Evolutionary conservation across 2,113 vertebrate species (phyloP), one percentile per base, ranked within the genome.

Genomic region (Verasper variegatus): DNA sequence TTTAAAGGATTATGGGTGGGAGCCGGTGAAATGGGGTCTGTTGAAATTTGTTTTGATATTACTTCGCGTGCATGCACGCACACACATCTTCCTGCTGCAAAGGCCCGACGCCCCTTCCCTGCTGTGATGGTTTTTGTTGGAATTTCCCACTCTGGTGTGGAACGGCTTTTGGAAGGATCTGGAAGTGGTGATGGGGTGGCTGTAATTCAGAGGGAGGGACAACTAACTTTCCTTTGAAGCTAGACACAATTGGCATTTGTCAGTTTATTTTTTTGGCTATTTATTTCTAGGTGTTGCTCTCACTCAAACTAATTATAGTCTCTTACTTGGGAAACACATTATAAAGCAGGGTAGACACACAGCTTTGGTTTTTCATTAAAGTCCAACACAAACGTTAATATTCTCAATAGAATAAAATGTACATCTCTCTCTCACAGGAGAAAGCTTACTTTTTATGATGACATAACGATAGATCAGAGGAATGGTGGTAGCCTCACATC

Each of bases 81-180:
- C 20, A 21, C 62, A 56, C 66, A 23, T 79, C 21, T 68, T 62
- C 59, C 59, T 74, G 68, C 61, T 68, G 71, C 21, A 9, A 76
- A 72, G 51, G 75, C 83, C 58, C 21, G 10, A 76, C 65, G 74
- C 83, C 84, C 70, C 67, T 88, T 83, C 79, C 90, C 87, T 74
- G 87, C 87, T 89, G 88, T 66, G 82, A 84, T 0, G 69, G 83
- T 76, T 92, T 90, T 84, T 61, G n/a, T 56, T 82, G 87, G 88
- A 90, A 89, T 89, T 87, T 90, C 86, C 87, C 82, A 73, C 82
- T 86, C 82, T 84, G 68, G 80, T 82, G 84, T 74, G 79, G 81
- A 92, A 80, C 40, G 21, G 74, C 69, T 80, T 81, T 81, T 75
- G 78, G 82, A 86, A 55, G 74, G 75, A 80, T 84, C 62, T 88